Evolutionary conservation across 1,140 invertebrate genomes (phyloP), one percentile per base, ranked within the genome.

Genomic region (Anagrus nilaparvatae): DNA sequence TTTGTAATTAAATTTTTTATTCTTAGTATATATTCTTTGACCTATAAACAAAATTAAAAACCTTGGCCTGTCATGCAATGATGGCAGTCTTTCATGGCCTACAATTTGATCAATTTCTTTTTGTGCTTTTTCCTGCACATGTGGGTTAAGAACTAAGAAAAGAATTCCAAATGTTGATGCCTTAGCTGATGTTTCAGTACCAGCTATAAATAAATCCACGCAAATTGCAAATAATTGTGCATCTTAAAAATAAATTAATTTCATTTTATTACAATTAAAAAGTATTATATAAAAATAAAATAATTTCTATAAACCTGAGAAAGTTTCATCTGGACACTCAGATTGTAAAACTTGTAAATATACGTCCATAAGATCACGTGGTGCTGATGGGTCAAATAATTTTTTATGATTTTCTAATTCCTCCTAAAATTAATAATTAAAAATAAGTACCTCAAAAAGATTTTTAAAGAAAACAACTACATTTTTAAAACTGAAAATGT

Each of bases 331-430:
- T 31, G 19, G 54, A 36, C 48, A 54, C 44, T 61, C 61, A 7
- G 71, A 71, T 37, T 72, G 65, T 34, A 84, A 57, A 39, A 76
- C 74, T 53, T 83, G 71, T 13, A 92, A 65, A 55, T 90, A 92
- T 7, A 79, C 77, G 52, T 92, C 87, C 74, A 93, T 90, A 14
- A 92, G 78, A 64, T 92, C 87, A 37, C 82, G 72, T 3, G 81
- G 78, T 28, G 77, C 72, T 17, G 72, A 50, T 47, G 67, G 53
- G 43, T 74, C 63, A 46, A 83, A 82, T 1, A 73, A 76, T 25
- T 72, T 61, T 44, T 85, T 82, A 55, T 92, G 88, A 43, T 74
- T 75, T 30, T 79, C 65, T 7, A 92, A 66, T 60, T 87, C 84
- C 14, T 76, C 71, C 53, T 77, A 43, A n/a, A 59, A 56, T 1